phyloP scores from a whole-genome alignment of 2,888 invertebrate genomes.

The Torymus texanus region DNA sequence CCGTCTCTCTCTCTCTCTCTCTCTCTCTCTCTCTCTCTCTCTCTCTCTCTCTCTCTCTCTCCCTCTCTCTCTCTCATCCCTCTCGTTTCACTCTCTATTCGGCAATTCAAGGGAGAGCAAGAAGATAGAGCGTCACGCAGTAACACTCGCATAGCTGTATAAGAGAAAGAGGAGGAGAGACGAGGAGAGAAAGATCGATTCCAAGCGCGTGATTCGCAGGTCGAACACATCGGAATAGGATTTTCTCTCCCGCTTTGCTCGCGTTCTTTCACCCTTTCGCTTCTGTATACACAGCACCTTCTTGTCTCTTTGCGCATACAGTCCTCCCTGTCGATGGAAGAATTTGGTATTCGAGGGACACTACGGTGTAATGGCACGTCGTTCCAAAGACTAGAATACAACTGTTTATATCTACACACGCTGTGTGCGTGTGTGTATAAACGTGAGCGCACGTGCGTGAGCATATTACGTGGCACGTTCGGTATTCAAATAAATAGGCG shows the following conservation, averaged over 20 bases:
- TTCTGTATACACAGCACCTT: constrained; percentile 1
- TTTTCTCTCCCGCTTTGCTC: constrained; percentile 31
- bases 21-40: constrained; percentile 23
- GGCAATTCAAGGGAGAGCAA: constrained; percentile 35
- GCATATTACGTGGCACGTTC: constrained; percentile 54
- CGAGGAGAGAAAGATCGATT: constrained; percentile 53
- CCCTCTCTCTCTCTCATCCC: not conserved
- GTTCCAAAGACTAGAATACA: constrained; percentile 67
- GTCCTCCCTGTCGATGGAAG: constrained; percentile 43
- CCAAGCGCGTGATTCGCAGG: constrained; percentile 55
- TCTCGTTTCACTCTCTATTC: constrained; percentile 1
- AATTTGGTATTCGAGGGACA: constrained; percentile 69
- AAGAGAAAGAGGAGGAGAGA: constrained; percentile 47
- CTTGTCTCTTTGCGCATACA: constrained; percentile 41
- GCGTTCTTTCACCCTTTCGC: constrained; percentile 33
- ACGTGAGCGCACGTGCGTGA: constrained; percentile 7
- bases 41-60: not conserved
- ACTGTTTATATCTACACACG: constrained; percentile 68
- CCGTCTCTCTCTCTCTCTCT: constrained; percentile 16
- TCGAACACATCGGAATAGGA: constrained; percentile 43
- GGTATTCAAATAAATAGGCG: constrained; percentile 57
- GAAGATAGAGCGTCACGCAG: not conserved
- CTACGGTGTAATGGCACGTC: constrained; percentile 69
- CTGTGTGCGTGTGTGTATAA: constrained; percentile 5
- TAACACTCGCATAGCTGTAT: constrained; percentile 31